These are phyloP conservation scores for Gorsachius magnificus DNA, from an alignment of 2,797 vertebrate species.

Conservation along the genomic window DNA sequence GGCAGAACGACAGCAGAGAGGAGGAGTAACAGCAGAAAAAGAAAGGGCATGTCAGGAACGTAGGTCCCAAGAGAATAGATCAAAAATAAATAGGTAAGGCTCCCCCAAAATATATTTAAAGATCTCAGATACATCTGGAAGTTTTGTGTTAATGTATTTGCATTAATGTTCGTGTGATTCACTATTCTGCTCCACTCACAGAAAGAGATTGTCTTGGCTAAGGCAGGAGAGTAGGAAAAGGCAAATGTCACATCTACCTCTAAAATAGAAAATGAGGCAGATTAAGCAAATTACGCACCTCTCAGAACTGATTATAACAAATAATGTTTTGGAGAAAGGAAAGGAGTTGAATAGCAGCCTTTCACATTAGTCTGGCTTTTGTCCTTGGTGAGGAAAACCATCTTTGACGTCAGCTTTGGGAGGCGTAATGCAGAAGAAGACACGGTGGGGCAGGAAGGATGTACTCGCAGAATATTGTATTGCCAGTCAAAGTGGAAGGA, in stretches of 20 bases:
- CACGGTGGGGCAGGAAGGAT: background rate
- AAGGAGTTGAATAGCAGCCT: background rate
- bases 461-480: background rate
- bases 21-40: background rate
- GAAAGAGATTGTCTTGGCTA: background rate
- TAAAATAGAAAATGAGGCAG: background rate
- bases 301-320: background rate
- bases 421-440: background rate
- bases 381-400: background rate
- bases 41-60: background rate
- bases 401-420: background rate
- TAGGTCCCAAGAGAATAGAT: background rate
- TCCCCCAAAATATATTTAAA: background rate
- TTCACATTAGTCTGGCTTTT: background rate
- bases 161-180: background rate
- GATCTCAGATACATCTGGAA: background rate
- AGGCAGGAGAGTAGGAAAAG: background rate
- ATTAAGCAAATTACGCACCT: background rate
- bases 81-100: background rate
- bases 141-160: background rate
- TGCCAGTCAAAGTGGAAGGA: background rate
- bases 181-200: background rate
- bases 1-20: background rate
- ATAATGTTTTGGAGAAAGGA: background rate
- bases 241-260: background rate